Evolutionary conservation across 1,140 invertebrate genomes (phyloP).

Genomic region (Coelopa frigida): DNA sequence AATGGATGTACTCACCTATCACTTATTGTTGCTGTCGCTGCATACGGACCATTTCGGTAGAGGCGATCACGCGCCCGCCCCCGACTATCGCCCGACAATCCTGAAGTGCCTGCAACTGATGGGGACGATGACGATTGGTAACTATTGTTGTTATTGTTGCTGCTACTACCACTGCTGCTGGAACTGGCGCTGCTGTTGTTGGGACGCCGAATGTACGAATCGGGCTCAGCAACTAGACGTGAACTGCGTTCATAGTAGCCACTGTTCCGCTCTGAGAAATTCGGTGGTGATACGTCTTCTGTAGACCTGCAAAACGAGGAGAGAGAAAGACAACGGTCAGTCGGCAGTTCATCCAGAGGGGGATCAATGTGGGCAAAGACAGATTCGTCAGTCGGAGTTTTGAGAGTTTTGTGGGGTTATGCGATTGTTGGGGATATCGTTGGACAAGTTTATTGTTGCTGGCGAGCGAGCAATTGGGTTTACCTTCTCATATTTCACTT

Average conservation of each 20-base stretch:
- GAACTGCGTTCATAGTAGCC: slow-evolving; percentile 47
- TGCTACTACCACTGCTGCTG: slow-evolving; percentile 21
- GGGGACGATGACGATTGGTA: slow-evolving; percentile 12
- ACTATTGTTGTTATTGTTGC: slow-evolving; percentile 15
- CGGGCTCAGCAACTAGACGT: slow-evolving; percentile 17
- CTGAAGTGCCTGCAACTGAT: too few relatives aligned
- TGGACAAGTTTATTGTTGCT: neutral
- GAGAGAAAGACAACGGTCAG: slow-evolving; percentile 6
- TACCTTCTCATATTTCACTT: neutral
- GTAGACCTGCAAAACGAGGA: slow-evolving; percentile 43
- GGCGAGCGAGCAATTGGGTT: neutral
- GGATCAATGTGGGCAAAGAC: too few relatives aligned
- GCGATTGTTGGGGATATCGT: neutral
- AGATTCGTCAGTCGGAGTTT: neutral
- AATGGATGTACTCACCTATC: slow-evolving; percentile 42
- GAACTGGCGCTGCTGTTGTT: slow-evolving; percentile 29
- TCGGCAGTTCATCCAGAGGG: neutral
- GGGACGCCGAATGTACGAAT: slow-evolving; percentile 19
- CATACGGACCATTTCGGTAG: slow-evolving; percentile 47
- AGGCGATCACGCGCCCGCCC: slow-evolving; percentile 40
- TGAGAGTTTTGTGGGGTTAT: neutral
- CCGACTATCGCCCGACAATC: slow-evolving; percentile 27
- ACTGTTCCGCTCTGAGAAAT: slow-evolving; percentile 39
- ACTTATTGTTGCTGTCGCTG: slow-evolving; percentile 37
- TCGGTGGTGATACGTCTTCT: slow-evolving; percentile 45